Conservation (phyloP, 2,797 vertebrate species). For the Sebastolobus altivelis region DNA sequence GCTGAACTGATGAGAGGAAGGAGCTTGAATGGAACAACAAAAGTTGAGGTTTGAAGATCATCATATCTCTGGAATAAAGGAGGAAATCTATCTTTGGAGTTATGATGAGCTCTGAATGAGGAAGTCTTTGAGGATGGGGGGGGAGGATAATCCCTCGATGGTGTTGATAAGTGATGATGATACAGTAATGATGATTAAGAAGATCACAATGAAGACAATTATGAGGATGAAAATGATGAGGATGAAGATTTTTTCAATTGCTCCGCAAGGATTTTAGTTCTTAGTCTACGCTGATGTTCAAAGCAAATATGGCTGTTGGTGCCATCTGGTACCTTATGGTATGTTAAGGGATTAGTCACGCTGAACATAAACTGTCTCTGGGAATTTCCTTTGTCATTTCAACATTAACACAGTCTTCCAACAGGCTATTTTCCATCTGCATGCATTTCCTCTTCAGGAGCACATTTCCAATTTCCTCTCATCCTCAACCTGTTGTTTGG, state of each 20-base stretch:
- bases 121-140: constrained; percentile 2
- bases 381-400: constrained; percentile 60
- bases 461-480: constrained; percentile 62
- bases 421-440: constrained; percentile 57
- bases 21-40: neutral
- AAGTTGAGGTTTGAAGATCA: neutral
- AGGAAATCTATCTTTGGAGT: constrained; percentile 10
- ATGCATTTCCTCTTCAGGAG: constrained; percentile 52
- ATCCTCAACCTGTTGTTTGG: constrained; percentile 37
- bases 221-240: constrained; percentile 29
- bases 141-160: constrained; percentile 5
- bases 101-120: neutral
- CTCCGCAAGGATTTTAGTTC: constrained; percentile 41
- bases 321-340: constrained; percentile 67
- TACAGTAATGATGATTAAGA: constrained; percentile 52
- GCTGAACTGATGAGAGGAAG: neutral
- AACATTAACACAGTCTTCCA: constrained; percentile 40
- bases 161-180: constrained; percentile 49
- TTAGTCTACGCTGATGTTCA: constrained; percentile 45
- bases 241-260: constrained; percentile 18
- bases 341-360: constrained; percentile 62
- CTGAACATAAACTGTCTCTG: constrained; percentile 55
- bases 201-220: constrained; percentile 34
- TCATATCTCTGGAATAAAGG: neutral
- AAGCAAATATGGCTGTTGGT: constrained; percentile 53